phyloP scores from a whole-genome alignment of 1,140 invertebrate species.

The Drosophila jambulina region DNA sequence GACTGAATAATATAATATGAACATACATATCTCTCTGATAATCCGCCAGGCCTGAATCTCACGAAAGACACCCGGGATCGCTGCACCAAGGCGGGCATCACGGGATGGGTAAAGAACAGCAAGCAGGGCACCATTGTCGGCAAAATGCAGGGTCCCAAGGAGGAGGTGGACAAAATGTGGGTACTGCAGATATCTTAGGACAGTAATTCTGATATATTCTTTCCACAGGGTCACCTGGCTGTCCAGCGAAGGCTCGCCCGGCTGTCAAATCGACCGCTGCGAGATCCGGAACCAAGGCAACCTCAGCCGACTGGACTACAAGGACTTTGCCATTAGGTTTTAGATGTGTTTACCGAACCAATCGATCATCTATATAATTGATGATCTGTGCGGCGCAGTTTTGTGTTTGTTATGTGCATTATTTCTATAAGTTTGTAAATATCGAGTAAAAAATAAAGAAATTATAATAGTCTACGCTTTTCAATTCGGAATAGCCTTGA shows the following conservation, averaged over 20 bases:
- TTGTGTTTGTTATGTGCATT: slow-evolving; percentile 74
- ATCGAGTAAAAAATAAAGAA: slow-evolving; percentile 61
- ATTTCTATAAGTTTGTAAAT: slow-evolving; percentile 76
- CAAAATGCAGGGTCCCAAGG: slow-evolving; percentile 93
- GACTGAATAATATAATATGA: slow-evolving; percentile 30
- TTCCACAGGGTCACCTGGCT: slow-evolving; percentile 92
- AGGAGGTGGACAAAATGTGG: slow-evolving; percentile 93
- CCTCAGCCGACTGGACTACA: slow-evolving; percentile 91
- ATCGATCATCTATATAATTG: not conserved
- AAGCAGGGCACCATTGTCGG: slow-evolving; percentile 94
- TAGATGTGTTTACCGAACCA: slow-evolving; percentile 85
- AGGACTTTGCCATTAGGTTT: slow-evolving; percentile 93
- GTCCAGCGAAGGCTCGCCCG: slow-evolving; percentile 92
- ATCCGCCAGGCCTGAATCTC: slow-evolving; percentile 91
- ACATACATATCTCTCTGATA: slow-evolving; percentile 19
- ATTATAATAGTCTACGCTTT: not conserved
- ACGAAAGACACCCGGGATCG: slow-evolving; percentile 94
- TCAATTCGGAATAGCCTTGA: no score
- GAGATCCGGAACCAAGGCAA: slow-evolving; percentile 93
- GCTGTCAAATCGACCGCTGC: slow-evolving; percentile 92
- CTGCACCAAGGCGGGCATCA: slow-evolving; percentile 89
- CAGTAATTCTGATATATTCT: not conserved
- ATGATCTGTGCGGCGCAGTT: slow-evolving; percentile 16
- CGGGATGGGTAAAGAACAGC: slow-evolving; percentile 97
- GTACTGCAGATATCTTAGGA: slow-evolving; percentile 73